Conservation (phyloP, 2,888 invertebrate species). For the Lypha dubia region DNA sequence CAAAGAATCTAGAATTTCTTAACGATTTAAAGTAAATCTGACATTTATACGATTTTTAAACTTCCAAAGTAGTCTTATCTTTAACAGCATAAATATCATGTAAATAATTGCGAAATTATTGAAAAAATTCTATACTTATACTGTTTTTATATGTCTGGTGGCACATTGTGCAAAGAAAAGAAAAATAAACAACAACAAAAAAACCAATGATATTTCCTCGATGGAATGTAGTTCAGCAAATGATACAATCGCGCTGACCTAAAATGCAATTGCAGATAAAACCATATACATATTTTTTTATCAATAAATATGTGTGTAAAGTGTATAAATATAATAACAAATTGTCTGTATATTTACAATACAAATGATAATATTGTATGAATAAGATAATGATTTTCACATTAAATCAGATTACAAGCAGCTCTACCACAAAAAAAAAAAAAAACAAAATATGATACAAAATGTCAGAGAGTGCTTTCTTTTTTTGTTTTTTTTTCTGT, state of each 20-base stretch:
- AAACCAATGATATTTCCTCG: background rate
- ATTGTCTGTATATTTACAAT: conserved; percentile 28
- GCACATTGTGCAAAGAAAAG: background rate
- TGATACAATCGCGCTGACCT: conserved; percentile 56
- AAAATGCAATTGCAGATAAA: conserved; percentile 54
- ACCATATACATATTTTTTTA: conserved; percentile 36
- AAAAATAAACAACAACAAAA: too few species aligned
- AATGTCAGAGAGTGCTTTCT: background rate
- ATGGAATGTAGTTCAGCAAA: conserved; percentile 57
- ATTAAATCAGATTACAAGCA: conserved; percentile 32
- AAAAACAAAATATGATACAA: background rate
- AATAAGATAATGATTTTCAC: conserved; percentile 49
- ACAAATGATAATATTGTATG: conserved; percentile 57
- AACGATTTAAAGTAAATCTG: background rate
- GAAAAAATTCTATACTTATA: conserved; percentile 46
- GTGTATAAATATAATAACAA: conserved; percentile 2
- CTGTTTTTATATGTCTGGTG: conserved; percentile 12
- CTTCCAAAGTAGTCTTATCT: conserved; percentile 16
- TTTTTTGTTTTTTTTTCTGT: too few species aligned
- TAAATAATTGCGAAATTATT: conserved; percentile 43
- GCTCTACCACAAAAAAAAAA: too few species aligned
- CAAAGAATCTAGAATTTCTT: too few species aligned
- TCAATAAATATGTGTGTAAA: conserved; percentile 37
- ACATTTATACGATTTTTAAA: background rate
- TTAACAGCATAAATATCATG: conserved; percentile 17